These are phyloP conservation scores for Sus scrofa DNA, from an alignment of 2,113 vertebrate species.

Conservation along the genomic window DNA sequence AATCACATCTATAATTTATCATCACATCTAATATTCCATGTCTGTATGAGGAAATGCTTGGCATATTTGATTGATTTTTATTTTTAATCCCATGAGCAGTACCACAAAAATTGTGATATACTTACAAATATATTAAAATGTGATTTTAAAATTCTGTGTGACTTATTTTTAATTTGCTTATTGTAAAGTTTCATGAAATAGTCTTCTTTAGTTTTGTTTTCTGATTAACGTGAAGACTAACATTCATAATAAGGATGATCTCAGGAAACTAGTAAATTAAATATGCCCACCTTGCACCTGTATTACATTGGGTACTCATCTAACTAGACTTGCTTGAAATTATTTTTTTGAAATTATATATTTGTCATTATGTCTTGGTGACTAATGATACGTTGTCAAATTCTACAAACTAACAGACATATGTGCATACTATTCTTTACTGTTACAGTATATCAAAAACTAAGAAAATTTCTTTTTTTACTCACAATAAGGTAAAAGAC, in stretches of 20 bases:
- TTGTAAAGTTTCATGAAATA: neutral
- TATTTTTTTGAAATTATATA: neutral
- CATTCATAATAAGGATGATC: neutral
- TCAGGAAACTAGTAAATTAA: neutral
- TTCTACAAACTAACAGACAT: neutral
- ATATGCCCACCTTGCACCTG: neutral
- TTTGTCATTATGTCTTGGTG: neutral
- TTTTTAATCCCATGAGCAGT: neutral
- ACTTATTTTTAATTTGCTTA: neutral
- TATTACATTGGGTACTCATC: neutral
- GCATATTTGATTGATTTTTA: neutral
- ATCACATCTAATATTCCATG: neutral
- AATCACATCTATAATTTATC: constrained; percentile 61
- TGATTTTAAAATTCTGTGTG: neutral
- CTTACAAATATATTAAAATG: constrained; percentile 21
- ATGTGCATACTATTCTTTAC: neutral
- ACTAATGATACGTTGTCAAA: neutral
- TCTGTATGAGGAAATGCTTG: neutral
- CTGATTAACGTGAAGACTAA: neutral
- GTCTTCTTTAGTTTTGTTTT: neutral
- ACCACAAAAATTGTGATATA: neutral
- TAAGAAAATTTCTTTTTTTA: neutral
- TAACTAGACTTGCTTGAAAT: neutral
- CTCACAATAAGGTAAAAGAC: neutral
- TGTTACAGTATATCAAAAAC: neutral